Evolutionary conservation across 2,888 invertebrate genomes (phyloP), one percentile per base, ranked within the genome.

Genomic region (Phengaris alcon): DNA sequence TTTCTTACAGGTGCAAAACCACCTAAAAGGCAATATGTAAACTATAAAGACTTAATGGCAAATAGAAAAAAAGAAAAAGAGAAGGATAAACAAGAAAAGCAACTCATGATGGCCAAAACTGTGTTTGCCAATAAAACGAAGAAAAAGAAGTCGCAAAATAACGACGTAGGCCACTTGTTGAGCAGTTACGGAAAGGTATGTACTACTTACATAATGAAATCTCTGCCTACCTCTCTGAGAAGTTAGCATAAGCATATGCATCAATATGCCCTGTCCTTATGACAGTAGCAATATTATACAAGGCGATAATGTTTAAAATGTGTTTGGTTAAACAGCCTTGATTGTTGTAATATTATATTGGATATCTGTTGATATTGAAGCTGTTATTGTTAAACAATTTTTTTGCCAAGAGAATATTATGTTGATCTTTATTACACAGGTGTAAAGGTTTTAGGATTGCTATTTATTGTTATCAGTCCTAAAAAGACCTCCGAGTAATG

Each of bases 21-120:
- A 5, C 96, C 95, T 0, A 96, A 95, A 85, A 95, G 94, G 52
- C 90, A 94, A 74, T 94, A 94, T 79, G 89, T 95, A 74, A 97
- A 97, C 86, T 97, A 97, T 83, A 97, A 97, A 87, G 94, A 94
- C 72, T 86, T 97, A 35, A 90, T 95, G 84, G 89, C 93, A 77
- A 95, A 95, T 81, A 94, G 94, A 74, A 95, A 95, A 82, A 90
- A 91, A 64, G 89, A 94, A 64, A 95, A 95, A 79, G 82, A 90
- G 44, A 87, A 88, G 75, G 90, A 92, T 51, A 86, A 87, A 22
- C 89, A 94, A 77, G 90, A 94, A 51, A 90, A 89, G 79, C 90
- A 93, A 78, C 89, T 94, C 76, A 96, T 96, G 93, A 94, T 94
- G 82, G 92, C 94, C 55, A 90, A 94, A 68, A 95, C 95, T 64